phyloP scores from a whole-genome alignment of 2,797 vertebrate species.

The Glyptemys insculpta region DNA sequence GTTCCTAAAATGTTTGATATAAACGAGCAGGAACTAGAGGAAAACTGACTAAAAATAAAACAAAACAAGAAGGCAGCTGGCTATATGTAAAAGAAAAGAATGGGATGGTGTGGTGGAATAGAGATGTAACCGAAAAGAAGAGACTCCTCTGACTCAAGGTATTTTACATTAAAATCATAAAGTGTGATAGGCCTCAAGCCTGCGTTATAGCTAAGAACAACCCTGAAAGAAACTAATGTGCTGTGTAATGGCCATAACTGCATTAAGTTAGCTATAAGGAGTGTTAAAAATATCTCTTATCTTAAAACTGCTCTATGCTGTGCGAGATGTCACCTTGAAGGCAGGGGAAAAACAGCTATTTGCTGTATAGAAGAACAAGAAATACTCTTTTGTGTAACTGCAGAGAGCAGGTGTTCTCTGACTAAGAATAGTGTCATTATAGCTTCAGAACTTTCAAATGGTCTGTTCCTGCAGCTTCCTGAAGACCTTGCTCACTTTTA shows the following conservation, averaged over 20 bases:
- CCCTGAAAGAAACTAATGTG: constrained; percentile 68
- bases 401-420: constrained; percentile 17
- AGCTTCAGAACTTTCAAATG: background rate
- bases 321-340: constrained; percentile 72
- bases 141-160: background rate
- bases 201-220: constrained; percentile 51
- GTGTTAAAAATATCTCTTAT: constrained; percentile 65
- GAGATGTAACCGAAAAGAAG: background rate
- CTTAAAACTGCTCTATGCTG: constrained; percentile 48
- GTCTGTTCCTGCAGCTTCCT: constrained; percentile 16
- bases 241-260: constrained; percentile 66
- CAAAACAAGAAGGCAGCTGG: background rate
- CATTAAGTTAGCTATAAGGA: constrained; percentile 55
- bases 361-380: constrained; percentile 33
- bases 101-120: background rate
- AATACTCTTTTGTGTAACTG: constrained; percentile 17
- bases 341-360: constrained; percentile 42
- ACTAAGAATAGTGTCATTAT: background rate
- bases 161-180: constrained; percentile 65
- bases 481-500: background rate
- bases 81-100: background rate
- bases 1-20: background rate
- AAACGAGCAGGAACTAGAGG: background rate
- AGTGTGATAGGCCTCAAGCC: constrained; percentile 52
- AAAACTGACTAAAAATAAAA: background rate